These are phyloP conservation scores for Enchytraeus crypticus DNA, from an alignment of 2,888 invertebrate species.

Conservation along the genomic window DNA sequence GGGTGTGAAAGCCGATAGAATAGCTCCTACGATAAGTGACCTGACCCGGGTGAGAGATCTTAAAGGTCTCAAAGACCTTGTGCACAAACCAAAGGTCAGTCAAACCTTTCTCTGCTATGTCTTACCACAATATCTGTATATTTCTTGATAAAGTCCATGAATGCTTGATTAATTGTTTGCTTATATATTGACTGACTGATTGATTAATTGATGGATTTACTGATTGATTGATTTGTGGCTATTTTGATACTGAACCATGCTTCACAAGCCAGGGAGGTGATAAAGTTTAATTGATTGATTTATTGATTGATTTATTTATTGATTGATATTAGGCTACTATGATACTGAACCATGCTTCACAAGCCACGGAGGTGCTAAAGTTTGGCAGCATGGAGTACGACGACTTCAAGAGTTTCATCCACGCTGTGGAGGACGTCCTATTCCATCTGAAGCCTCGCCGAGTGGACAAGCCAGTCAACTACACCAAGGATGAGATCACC, in stretches of 20 bases:
- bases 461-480: conserved; percentile 43
- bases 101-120: no score
- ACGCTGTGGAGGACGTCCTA: conserved; percentile 82
- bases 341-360: conserved; percentile 84
- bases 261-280: conserved; percentile 82
- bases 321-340: no score
- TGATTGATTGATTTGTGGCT: no score
- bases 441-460: conserved; percentile 40
- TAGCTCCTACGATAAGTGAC: conserved; percentile 36
- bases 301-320: no score
- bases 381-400: conserved; percentile 80
- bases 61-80: conserved; percentile 37
- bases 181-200: no score
- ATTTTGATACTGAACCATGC: conserved; percentile 75
- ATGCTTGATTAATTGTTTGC: no score
- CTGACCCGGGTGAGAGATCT: conserved; percentile 26
- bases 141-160: no score
- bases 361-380: conserved; percentile 89
- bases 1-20: conserved; percentile 54
- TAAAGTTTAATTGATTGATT: no score
- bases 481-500: conserved; percentile 47
- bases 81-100: conserved; percentile 47
- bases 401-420: conserved; percentile 83
- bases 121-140: no score
- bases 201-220: no score